Percentiles rank a stretch among this genome's conserved stretches.
Conservation (phyloP, 2,797 vertebrate genomes). For the Echeneis naucrates region DNA sequence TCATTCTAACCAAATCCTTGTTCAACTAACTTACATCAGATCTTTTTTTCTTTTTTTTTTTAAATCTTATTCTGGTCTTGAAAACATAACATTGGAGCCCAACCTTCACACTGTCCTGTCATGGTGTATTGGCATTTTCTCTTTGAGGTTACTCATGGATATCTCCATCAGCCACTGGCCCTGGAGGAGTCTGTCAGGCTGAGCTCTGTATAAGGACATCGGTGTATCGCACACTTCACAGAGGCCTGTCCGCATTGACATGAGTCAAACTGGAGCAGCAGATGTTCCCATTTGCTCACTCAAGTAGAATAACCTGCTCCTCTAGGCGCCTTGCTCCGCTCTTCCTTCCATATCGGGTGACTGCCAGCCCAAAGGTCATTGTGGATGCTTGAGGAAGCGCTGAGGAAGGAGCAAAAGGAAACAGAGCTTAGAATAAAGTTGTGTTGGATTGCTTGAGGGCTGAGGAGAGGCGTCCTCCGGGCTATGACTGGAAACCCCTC, state of each 20-base stretch:
- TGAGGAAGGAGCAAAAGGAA: slow-evolving; percentile 51
- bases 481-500: slow-evolving; percentile 31
- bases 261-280: slow-evolving; percentile 70
- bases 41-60: too few species aligned
- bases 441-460: slow-evolving; percentile 55
- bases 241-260: slow-evolving; percentile 36
- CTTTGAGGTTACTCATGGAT: neutral
- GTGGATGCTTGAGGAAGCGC: slow-evolving; percentile 67
- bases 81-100: too few species aligned
- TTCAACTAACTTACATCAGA: too few species aligned
- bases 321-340: slow-evolving; percentile 66
- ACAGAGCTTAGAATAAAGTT: slow-evolving; percentile 61
- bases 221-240: slow-evolving; percentile 9
- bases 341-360: slow-evolving; percentile 73
- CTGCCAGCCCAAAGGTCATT: slow-evolving; percentile 60
- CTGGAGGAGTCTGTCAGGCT: neutral
- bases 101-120: neutral
- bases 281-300: slow-evolving; percentile 81
- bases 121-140: too few species aligned
- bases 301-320: slow-evolving; percentile 82
- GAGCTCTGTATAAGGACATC: neutral
- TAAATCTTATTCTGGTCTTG: too few species aligned
- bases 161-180: slow-evolving; percentile 9
- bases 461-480: slow-evolving; percentile 27
- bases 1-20: too few species aligned